Percentiles rank a stretch among this genome's conserved stretches.
phyloP scores from a whole-genome alignment of 2,888 invertebrate species.

The Crepidodera aurea region DNA sequence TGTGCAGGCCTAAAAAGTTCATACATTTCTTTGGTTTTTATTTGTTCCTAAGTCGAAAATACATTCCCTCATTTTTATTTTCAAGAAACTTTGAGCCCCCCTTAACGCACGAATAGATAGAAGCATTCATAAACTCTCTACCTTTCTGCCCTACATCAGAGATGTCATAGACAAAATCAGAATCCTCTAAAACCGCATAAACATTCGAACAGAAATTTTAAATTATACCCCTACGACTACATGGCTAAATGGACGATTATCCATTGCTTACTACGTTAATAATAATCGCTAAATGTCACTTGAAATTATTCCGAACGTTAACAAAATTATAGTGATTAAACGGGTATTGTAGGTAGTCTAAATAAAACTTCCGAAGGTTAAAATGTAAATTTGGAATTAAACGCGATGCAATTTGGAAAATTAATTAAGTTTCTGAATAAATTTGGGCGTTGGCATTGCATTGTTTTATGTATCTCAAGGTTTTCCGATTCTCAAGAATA shows the following conservation, averaged over 20 bases:
- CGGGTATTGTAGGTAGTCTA: neutral
- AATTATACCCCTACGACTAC: too few species aligned
- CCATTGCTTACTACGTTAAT: neutral
- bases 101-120: too few species aligned
- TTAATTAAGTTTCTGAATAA: slow-evolving; percentile 1
- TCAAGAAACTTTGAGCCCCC: too few species aligned
- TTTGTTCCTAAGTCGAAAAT: too few species aligned
- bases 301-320: slow-evolving; percentile 15
- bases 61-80: too few species aligned
- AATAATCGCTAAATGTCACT: slow-evolving; percentile 8
- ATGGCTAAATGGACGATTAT: neutral
- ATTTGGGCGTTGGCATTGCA: slow-evolving; percentile 13
- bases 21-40: too few species aligned
- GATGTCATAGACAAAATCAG: too few species aligned
- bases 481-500: neutral
- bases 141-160: too few species aligned
- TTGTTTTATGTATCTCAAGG: slow-evolving; percentile 12
- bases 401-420: slow-evolving; percentile 1
- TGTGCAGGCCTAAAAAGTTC: too few species aligned
- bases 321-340: slow-evolving; percentile 20
- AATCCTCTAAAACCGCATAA: too few species aligned
- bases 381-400: slow-evolving; percentile 12
- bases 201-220: too few species aligned
- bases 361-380: slow-evolving; percentile 17
- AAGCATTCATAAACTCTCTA: too few species aligned